Percentiles rank a stretch among this genome's conserved stretches.
Evolutionary conservation across 2,113 vertebrate genomes (phyloP).

Genomic region (Nannospalax galili): DNA sequence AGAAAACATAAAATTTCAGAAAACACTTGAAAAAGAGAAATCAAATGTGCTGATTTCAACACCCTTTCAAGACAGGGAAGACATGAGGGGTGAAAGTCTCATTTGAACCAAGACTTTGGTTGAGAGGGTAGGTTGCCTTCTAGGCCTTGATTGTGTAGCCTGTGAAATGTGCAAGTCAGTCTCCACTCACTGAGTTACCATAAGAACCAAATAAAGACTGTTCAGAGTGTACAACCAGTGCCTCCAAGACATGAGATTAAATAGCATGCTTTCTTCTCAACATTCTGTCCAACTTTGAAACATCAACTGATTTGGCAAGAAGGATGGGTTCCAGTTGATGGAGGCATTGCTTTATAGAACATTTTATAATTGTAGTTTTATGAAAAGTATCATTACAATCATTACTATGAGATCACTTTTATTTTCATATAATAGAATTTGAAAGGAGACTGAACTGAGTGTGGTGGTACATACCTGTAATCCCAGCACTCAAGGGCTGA

Average conservation of each 20-base stretch:
- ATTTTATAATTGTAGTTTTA: constrained; percentile 5
- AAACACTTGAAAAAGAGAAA: background rate
- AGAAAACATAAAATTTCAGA: constrained; percentile 48
- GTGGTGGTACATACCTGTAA: background rate
- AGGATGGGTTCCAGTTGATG: background rate
- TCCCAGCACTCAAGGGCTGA: background rate
- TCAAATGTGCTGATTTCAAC: background rate
- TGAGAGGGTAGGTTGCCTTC: background rate
- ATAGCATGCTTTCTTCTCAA: background rate
- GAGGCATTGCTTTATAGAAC: background rate
- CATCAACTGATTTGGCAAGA: background rate
- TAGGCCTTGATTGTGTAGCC: background rate
- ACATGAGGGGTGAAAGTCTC: background rate
- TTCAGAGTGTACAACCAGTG: background rate
- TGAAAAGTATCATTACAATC: constrained; percentile 24
- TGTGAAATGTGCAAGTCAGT: background rate
- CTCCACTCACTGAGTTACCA: background rate
- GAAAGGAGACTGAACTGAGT: background rate
- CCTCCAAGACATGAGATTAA: background rate
- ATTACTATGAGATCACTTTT: background rate
- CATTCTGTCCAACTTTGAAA: background rate
- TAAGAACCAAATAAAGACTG: background rate
- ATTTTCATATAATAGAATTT: background rate
- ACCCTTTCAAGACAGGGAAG: background rate
- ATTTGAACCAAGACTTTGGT: background rate